These are phyloP conservation scores for Mesorhabditis belari DNA, from an alignment of 2,888 invertebrate genomes.

Conservation along the genomic window DNA sequence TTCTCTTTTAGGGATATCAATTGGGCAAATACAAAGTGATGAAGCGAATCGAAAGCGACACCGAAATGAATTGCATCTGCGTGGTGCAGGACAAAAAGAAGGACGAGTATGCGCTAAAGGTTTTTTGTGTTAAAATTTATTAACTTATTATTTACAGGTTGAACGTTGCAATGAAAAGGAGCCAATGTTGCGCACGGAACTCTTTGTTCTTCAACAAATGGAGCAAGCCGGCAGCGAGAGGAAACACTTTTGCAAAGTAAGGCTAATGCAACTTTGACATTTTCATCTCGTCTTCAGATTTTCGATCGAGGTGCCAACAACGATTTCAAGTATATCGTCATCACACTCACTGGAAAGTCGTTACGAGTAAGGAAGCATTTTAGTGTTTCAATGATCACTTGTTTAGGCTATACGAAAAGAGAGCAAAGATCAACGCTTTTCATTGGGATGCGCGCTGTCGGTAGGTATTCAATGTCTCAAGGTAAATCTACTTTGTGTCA, in stretches of 20 bases:
- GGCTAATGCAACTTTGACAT: background rate
- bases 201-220: constrained; percentile 6
- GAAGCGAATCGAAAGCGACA: too few species aligned
- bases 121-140: background rate
- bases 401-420: constrained; percentile 6
- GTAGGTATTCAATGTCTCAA: constrained; percentile 9
- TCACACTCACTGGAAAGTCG: background rate
- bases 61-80: too few species aligned
- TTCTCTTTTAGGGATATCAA: too few species aligned
- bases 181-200: constrained; percentile 4
- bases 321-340: background rate
- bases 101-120: background rate
- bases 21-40: too few species aligned
- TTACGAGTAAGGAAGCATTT: background rate
- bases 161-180: constrained; percentile 1
- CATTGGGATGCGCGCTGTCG: constrained; percentile 9
- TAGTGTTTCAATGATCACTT: background rate
- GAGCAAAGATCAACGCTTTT: constrained; percentile 2
- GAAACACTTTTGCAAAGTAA: constrained; percentile 5
- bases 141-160: background rate
- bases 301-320: background rate
- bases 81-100: background rate
- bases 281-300: background rate
- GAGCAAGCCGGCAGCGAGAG: constrained; percentile 4
- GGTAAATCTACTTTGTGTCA: background rate